Evolutionary conservation across 2,888 invertebrate genomes (phyloP).

Genomic region (Linnaemya tessellans): DNA sequence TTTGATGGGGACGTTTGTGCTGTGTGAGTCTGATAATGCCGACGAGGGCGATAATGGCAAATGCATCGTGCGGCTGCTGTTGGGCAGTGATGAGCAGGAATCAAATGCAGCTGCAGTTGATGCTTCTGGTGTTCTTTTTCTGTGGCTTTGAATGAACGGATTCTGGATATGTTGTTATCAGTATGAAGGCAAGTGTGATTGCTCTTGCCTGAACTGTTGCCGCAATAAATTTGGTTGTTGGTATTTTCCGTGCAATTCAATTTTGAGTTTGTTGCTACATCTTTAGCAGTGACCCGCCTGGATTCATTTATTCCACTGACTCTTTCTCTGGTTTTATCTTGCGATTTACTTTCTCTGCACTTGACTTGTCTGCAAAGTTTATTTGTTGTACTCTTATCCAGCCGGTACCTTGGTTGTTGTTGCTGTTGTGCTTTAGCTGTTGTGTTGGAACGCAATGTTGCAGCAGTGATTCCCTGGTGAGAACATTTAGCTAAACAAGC

Average conservation of each 20-base stretch:
- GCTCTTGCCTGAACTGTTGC: not conserved
- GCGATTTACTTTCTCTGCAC: not conserved
- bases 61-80: slow-evolving; percentile 10
- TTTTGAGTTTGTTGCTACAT: slow-evolving; percentile 4
- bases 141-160: slow-evolving; percentile 15
- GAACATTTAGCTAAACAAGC: not conserved
- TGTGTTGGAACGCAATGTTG: not conserved
- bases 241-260: slow-evolving; percentile 10
- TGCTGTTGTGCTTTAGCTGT: not conserved
- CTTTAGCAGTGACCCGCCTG: not conserved
- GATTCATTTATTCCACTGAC: slow-evolving; percentile 25
- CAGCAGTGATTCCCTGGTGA: not conserved
- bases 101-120: not conserved
- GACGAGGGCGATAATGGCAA: not conserved
- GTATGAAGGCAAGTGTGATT: slow-evolving; percentile 10
- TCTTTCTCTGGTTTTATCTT: not conserved
- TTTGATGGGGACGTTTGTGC: not conserved
- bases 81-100: slow-evolving; percentile 5
- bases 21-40: not conserved
- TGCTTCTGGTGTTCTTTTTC: slow-evolving; percentile 1
- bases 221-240: not conserved
- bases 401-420: not conserved
- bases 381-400: slow-evolving; percentile 11
- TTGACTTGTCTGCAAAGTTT: slow-evolving; percentile 1
- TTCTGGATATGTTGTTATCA: slow-evolving; percentile 46